Base-by-base conservation (phyloP, 2,888 invertebrate genomes). In the Drosophila subsilvestris region DNA sequence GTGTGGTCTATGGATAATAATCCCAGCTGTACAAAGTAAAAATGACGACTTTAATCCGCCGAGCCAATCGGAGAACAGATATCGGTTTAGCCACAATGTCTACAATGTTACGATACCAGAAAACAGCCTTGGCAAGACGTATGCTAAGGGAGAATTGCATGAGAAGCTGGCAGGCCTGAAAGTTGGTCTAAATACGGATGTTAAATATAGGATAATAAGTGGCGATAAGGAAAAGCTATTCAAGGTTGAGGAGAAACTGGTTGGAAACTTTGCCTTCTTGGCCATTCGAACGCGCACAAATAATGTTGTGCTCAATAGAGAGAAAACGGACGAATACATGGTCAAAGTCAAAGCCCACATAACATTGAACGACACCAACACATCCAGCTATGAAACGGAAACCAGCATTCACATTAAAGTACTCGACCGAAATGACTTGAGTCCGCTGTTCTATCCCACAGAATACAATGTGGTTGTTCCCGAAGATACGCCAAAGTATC, bases 201-300 rank as follows among this genome's bases (percentile, higher is more conserved):
- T 98, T 54, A 95, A 96, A 78, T 99, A 96, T 93, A 96, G 96
- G 90, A 98, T 99, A 90, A 94, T 96, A 20, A 95, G 95, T 86
- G 98, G 98, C 50, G 98, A 98, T 93, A 95, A 95, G 59, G 97
- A 97, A 90, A 96, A 96, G 90, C 96, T 98, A 90, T 99, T 99
- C 93, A 98, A 97, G 91, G 97, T 97, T 9, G 98, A 98, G 91
- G 96, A 97, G 83, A 94, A 96, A 69, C 93, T 95, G 70, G 96
- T 99, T 59, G 99, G 99, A 44, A 98, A 99, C 93, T 98, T 98
- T 93, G 97, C 97, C 91, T 99, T 99, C 92, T 94, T 99, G 60
- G 94, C 96, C 61, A 95, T 99, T 70, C 94, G 98, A 87, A 98
- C 97, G 76, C 95, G 97, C 90, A 97, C 98, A 68, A 97, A 96